phyloP scores from a whole-genome alignment of 1,140 invertebrate genomes.

The Formica exsecta region DNA sequence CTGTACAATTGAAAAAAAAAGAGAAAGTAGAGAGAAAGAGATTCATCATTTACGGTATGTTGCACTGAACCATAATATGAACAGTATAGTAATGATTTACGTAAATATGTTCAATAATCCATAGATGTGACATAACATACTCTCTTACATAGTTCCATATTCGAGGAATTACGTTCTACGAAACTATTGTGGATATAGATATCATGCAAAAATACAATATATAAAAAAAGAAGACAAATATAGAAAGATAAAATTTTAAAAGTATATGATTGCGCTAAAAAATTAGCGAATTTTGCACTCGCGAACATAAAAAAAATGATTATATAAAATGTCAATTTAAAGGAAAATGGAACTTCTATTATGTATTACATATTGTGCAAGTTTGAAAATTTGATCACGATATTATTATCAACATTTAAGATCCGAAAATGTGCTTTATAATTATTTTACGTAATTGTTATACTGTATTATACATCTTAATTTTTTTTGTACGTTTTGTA shows the following conservation, averaged over 20 bases:
- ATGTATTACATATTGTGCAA: not conserved
- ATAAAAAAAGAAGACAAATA: not conserved
- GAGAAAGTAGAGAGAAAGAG: not conserved
- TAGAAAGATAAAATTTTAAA: too few species aligned
- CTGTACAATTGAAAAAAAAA: slow-evolving; percentile 22
- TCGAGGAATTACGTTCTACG: not conserved
- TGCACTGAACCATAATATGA: not conserved
- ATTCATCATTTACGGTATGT: slow-evolving; percentile 18
- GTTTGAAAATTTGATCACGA: not conserved
- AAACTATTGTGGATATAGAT: not conserved
- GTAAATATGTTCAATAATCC: slow-evolving; percentile 29
- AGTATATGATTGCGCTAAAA: too few species aligned
- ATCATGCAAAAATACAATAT: not conserved
- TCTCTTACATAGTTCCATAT: not conserved
- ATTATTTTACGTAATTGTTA: slow-evolving; percentile 17
- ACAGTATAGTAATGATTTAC: slow-evolving; percentile 37
- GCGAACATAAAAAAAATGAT: not conserved
- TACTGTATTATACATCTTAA: not conserved
- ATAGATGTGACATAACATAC: slow-evolving; percentile 13
- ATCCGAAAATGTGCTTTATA: slow-evolving; percentile 9
- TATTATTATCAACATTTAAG: slow-evolving; percentile 22
- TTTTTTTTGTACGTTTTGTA: not conserved
- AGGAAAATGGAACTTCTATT: slow-evolving; percentile 11
- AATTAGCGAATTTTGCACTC: not conserved
- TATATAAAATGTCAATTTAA: not conserved